Evolutionary conservation across 2,888 invertebrate species (phyloP).

Genomic region (Harpagoxenus sublaevis): DNA sequence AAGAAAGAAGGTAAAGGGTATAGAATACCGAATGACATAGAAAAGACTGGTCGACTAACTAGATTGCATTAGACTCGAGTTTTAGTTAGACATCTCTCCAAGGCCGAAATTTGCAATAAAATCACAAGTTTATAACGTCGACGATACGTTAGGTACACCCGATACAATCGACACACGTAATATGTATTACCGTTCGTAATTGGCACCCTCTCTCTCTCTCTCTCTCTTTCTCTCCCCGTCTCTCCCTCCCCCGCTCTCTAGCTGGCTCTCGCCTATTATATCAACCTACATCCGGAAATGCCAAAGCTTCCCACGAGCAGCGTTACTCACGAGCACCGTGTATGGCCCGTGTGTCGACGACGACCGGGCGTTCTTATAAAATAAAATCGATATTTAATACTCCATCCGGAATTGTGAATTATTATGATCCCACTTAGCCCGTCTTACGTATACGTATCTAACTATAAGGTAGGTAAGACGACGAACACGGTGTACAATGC

Average conservation of each 20-base stretch:
- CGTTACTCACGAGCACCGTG: constrained; percentile 48
- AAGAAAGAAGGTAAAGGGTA: neutral
- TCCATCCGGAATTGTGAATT: constrained; percentile 17
- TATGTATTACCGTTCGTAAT: constrained; percentile 77
- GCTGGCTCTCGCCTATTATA: constrained; percentile 73
- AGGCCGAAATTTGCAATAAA: constrained; percentile 17
- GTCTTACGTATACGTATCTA: neutral
- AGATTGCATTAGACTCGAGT: neutral
- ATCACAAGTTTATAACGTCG: constrained; percentile 47
- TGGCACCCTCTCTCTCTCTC: constrained; percentile 65
- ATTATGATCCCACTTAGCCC: constrained; percentile 32
- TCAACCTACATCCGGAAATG: constrained; percentile 80
- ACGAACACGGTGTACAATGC: neutral
- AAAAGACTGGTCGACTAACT: neutral
- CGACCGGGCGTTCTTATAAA: constrained; percentile 9
- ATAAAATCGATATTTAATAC: constrained; percentile 34
- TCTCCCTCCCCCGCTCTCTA: constrained; percentile 29
- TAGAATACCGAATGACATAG: neutral
- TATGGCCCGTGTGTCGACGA: constrained; percentile 33
- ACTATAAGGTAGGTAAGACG: neutral
- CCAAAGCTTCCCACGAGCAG: constrained; percentile 76
- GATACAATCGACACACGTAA: constrained; percentile 63
- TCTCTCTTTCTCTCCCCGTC: constrained; percentile 7
- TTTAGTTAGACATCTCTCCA: constrained; percentile 19
- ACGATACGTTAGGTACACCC: constrained; percentile 46